A percentile compares a stretch with the other conserved stretches of the same genome.
Conservation (phyloP, 2,113 vertebrate species). For the Mus musculus region GRCm39 chr7:93560001-93560500, state of each 20-base stretch:
- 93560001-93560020: not conserved
- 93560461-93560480: not conserved
- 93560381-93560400: not conserved
- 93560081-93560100: not conserved
- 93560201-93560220: constrained; percentile 71
- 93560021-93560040: not conserved
- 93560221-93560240: constrained; percentile 70
- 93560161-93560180: constrained; percentile 67
- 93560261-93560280: constrained; percentile 62
- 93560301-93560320: constrained; percentile 68
- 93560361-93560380: not conserved
- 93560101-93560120: constrained; percentile 15
- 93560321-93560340: constrained; percentile 32
- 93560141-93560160: constrained; percentile 63
- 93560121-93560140: not conserved
- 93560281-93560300: constrained; percentile 74
- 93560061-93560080: not conserved
- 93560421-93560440: not conserved
- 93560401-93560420: not conserved
- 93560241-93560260: constrained; percentile 38
- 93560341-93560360: not conserved
- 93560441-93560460: constrained; percentile 3
- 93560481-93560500: not conserved
- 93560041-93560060: not conserved
- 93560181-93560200: constrained; percentile 81